A percentile compares a stretch with the other conserved stretches of the same genome.
phyloP scores from a whole-genome alignment of 2,888 invertebrate genomes.

The Lasioglossum pauxillum region DNA sequence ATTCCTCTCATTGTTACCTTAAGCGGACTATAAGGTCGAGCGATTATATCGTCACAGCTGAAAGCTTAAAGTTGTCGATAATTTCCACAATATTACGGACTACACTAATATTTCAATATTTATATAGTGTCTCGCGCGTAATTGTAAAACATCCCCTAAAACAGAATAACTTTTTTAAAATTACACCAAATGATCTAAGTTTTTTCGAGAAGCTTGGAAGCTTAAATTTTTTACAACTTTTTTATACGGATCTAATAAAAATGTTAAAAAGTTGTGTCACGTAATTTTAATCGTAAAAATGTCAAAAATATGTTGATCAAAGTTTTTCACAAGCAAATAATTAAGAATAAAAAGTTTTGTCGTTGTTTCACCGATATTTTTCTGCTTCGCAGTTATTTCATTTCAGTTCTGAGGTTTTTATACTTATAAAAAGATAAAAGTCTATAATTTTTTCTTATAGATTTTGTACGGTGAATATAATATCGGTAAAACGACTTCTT shows the following conservation, averaged over 20 bases:
- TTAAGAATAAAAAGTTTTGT: neutral
- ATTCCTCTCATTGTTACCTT: neutral
- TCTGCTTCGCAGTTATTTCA: neutral
- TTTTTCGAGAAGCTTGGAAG: neutral
- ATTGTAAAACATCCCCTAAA: neutral
- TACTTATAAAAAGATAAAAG: neutral
- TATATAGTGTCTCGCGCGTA: neutral
- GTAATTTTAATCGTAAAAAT: neutral
- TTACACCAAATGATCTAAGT: neutral
- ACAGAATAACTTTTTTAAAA: neutral
- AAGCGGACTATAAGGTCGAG: constrained; percentile 5
- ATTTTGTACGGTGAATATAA: neutral
- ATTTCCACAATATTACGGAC: neutral
- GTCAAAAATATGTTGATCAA: neutral
- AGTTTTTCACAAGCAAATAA: neutral
- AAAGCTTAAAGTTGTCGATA: neutral
- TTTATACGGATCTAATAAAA: neutral
- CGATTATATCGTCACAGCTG: neutral
- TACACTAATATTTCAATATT: neutral
- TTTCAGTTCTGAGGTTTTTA: neutral
- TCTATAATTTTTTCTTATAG: neutral
- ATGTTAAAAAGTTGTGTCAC: neutral
- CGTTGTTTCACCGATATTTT: too few relatives aligned
- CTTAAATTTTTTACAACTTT: neutral
- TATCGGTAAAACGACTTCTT: accelerated